Evolutionary conservation across 2,113 vertebrate species (phyloP).

Genomic region (Heterochromis multidens): DNA sequence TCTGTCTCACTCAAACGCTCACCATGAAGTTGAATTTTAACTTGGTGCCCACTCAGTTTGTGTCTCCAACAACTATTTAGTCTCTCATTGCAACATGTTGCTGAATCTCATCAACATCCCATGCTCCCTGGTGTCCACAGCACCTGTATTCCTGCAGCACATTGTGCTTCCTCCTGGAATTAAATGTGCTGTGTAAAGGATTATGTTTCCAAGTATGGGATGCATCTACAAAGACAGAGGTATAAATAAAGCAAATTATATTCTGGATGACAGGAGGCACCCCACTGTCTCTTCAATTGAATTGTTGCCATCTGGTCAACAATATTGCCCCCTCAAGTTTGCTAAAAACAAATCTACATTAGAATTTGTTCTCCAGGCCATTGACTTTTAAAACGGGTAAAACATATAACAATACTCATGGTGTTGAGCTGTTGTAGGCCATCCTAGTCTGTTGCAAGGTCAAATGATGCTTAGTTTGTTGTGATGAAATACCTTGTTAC

Average conservation of each 20-base stretch:
- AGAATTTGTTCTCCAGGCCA: background rate
- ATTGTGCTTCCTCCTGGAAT: background rate
- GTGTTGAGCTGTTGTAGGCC: background rate
- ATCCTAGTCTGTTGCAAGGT: background rate
- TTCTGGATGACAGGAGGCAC: background rate
- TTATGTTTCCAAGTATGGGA: background rate
- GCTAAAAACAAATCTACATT: background rate
- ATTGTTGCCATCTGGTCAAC: background rate
- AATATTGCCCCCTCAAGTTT: background rate
- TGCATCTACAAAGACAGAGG: background rate
- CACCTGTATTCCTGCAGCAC: background rate
- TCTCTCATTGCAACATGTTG: background rate
- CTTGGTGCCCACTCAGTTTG: background rate
- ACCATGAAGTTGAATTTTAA: background rate
- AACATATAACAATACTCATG: background rate
- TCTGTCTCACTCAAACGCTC: background rate
- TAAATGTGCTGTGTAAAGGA: background rate
- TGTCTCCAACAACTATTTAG: background rate
- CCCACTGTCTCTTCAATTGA: background rate
- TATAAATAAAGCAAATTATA: background rate
- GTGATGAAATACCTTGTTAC: background rate
- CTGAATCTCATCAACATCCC: background rate
- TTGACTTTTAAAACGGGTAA: background rate
- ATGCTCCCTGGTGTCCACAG: background rate
- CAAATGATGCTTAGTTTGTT: background rate